Evolutionary conservation across 2,113 vertebrate genomes (phyloP).

Genomic region (Tetrao urogallus): DNA sequence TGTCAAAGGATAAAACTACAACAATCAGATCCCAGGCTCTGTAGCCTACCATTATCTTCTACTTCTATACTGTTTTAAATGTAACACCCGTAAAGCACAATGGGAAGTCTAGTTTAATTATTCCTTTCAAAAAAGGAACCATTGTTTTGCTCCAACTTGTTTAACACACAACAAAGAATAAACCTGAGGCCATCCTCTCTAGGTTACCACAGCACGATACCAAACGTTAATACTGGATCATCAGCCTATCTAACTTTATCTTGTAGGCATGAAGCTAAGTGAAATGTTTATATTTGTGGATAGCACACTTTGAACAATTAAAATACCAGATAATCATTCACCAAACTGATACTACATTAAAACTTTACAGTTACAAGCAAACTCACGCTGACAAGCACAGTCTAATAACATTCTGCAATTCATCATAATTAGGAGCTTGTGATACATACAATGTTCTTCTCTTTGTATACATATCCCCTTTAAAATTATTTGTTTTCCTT

Average conservation of each 20-base stretch:
- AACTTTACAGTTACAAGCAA: slow-evolving; percentile 4
- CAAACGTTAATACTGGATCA: neutral
- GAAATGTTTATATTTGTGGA: neutral
- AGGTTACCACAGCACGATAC: neutral
- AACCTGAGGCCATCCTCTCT: neutral
- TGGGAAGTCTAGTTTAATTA: neutral
- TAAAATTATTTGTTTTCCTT: neutral
- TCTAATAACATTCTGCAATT: neutral
- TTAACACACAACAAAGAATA: neutral
- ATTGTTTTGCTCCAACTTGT: neutral
- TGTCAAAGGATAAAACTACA: neutral
- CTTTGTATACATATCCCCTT: neutral
- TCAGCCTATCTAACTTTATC: neutral
- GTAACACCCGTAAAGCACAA: neutral
- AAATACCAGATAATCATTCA: slow-evolving; percentile 17
- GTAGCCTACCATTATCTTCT: neutral
- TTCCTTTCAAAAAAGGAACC: neutral
- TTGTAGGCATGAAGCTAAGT: neutral
- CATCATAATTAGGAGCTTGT: slow-evolving; percentile 14
- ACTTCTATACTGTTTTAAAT: neutral
- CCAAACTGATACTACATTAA: neutral
- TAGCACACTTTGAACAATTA: neutral
- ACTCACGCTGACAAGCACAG: neutral
- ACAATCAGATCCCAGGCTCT: neutral
- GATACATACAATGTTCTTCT: neutral